Conservation (phyloP, 2,113 vertebrate genomes). For the Hemibagrus wyckioides region DNA sequence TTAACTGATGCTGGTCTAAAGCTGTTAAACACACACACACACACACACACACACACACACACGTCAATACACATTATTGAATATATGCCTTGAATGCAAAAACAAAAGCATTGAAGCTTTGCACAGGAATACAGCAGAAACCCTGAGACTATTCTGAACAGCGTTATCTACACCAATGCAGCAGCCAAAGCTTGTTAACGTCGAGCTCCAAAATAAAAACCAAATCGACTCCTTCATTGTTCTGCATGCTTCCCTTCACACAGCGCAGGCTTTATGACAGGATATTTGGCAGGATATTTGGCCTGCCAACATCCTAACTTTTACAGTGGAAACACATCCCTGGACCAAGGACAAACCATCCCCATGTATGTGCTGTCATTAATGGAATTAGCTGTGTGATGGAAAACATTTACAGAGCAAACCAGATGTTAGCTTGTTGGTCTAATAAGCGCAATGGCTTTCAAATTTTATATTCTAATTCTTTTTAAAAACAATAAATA, state of each 20-base stretch:
- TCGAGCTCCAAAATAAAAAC: background rate
- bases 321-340: constrained; percentile 46
- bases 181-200: constrained; percentile 12
- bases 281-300: constrained; percentile 27
- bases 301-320: background rate
- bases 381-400: background rate
- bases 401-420: background rate
- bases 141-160: background rate
- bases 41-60: too few species aligned
- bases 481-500: background rate
- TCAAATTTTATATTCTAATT: background rate
- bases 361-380: background rate
- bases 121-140: background rate
- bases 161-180: background rate
- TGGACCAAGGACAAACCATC: background rate
- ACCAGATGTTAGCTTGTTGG: background rate
- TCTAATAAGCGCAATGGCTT: background rate
- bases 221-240: background rate
- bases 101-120: background rate
- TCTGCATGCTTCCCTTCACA: background rate
- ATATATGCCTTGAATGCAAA: background rate
- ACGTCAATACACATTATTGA: background rate
- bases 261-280: constrained; percentile 4
- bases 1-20: too few species aligned
- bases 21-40: background rate